phyloP scores from a whole-genome alignment of 2,113 vertebrate genomes.

The Zootoca vivipara region DNA sequence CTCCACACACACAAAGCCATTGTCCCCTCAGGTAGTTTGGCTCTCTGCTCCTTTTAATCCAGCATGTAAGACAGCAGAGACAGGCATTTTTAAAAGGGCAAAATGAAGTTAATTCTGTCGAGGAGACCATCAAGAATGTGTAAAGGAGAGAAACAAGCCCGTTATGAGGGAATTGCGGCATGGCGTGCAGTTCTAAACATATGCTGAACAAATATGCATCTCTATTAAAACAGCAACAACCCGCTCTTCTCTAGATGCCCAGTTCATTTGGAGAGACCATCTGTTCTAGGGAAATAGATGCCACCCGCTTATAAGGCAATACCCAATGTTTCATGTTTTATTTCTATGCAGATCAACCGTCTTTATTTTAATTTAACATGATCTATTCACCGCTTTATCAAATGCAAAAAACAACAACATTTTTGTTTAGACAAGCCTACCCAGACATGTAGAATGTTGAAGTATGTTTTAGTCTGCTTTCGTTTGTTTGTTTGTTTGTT shows the following conservation, averaged over 20 bases:
- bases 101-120: slow-evolving; percentile 5
- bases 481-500: too few relatives aligned
- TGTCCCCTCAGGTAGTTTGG: background rate
- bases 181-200: background rate
- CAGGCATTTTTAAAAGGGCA: background rate
- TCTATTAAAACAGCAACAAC: background rate
- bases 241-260: background rate
- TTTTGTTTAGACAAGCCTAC: too few relatives aligned
- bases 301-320: background rate
- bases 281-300: background rate
- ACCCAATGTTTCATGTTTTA: background rate
- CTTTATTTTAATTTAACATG: too few relatives aligned
- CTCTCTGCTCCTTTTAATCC: background rate
- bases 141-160: background rate
- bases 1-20: background rate
- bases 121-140: background rate
- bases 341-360: background rate
- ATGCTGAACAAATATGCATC: slow-evolving; percentile 24
- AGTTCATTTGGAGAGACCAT: slow-evolving; percentile 1
- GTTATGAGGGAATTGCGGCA: background rate
- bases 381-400: too few relatives aligned
- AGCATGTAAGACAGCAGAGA: background rate
- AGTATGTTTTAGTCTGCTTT: too few relatives aligned
- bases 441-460: too few relatives aligned
- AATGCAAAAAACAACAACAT: too few relatives aligned